Evolutionary conservation across 2,888 invertebrate species (phyloP), one percentile per base, ranked within the genome.

Genomic region (Arrhopalites spinosus): DNA sequence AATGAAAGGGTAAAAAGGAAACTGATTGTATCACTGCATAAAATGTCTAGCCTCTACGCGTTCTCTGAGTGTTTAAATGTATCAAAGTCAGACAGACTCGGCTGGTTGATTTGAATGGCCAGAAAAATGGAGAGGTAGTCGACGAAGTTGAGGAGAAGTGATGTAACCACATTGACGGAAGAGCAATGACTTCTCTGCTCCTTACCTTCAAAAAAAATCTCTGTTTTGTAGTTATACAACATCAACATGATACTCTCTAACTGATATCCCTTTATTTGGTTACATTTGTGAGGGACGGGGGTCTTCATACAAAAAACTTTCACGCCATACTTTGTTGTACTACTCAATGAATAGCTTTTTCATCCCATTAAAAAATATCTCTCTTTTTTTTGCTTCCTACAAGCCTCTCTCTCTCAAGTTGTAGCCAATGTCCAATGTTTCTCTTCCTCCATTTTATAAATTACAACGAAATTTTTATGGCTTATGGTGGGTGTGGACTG

Each of bases 151-250:
- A 59, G 59, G 23, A 11, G 36, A 15, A 20, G 23, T 63, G 15
- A 25, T 63, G 23, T 63, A 25, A 25, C 23, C 23, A 63, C 47
- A 27, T 69, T 47, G 25, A 53, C 50, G 56, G 69, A 69, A 69
- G 69, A 53, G 69, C 69, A 69, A 69, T 56, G 69, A 69, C 56
- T 56, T 69, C 69, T 68, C 50, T 23, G 27, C n/a, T 64, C 25
- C 59, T 53, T 53, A 53, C 59, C 59, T 59, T 59, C n/a, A 13
- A 59, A 59, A n/a, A 59, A 36, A 7, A 7, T 59, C 20, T 59
- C 3, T 20, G 20, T 53, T 20, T 20, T 53, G 53, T 17, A 17
- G 3, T 3, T 45, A 45, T 45, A 45, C 47, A 45, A 13, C 47
- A 45, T 45, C 47, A 45, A 13, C 47, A 45, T 45, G 47, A 45